phyloP scores from a whole-genome alignment of 2,113 vertebrate genomes.

The Coturnix japonica region DNA sequence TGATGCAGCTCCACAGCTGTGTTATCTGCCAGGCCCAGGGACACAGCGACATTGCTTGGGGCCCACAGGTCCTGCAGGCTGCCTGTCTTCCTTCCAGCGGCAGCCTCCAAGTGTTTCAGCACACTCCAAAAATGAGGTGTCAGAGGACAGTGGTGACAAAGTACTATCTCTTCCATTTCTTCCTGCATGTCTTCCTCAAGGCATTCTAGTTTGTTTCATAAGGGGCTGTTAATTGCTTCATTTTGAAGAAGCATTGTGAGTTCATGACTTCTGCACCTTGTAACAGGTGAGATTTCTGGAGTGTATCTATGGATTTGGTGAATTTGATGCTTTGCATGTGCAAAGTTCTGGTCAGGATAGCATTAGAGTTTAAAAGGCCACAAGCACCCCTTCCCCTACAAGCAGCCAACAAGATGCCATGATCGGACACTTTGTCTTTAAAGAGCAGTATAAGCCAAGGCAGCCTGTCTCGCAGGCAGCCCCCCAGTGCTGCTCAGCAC shows the following conservation, averaged over 20 bases:
- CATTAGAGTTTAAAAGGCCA: neutral
- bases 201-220: neutral
- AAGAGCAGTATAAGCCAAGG: neutral
- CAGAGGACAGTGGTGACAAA: neutral
- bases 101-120: neutral
- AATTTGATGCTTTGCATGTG: neutral
- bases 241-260: neutral
- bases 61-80: neutral
- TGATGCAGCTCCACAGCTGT: fast-evolving
- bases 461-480: neutral
- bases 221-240: neutral
- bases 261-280: neutral
- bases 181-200: neutral
- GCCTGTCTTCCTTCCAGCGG: neutral
- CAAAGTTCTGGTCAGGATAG: neutral
- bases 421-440: neutral
- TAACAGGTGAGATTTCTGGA: neutral
- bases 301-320: neutral
- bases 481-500: neutral
- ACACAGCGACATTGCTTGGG: fast-evolving
- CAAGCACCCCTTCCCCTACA: neutral
- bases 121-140: fast-evolving
- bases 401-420: neutral
- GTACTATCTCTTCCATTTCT: neutral
- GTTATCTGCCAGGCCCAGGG: neutral